Evolutionary conservation across 1,140 invertebrate genomes (phyloP).

Genomic region (Cyclina sinensis): DNA sequence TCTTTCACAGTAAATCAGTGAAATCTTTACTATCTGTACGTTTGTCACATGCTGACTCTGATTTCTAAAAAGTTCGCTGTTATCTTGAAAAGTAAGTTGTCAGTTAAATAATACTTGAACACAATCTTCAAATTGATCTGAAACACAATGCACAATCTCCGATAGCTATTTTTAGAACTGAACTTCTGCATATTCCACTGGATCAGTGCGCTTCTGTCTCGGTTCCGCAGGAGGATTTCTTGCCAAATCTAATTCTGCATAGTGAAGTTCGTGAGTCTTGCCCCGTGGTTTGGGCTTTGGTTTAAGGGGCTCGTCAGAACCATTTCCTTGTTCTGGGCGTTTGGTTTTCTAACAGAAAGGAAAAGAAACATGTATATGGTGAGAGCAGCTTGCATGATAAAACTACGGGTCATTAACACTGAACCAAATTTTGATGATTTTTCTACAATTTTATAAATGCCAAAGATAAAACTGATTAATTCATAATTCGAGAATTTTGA

Average conservation of each 20-base stretch:
- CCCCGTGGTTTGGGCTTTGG: constrained; percentile 30
- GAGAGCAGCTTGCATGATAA: not conserved
- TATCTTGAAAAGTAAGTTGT: too few relatives aligned
- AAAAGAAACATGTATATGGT: constrained; percentile 30
- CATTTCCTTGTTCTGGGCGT: not conserved
- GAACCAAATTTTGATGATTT: too few relatives aligned
- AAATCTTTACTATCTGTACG: too few relatives aligned
- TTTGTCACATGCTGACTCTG: too few relatives aligned
- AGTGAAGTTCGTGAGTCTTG: not conserved
- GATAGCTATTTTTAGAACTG: not conserved
- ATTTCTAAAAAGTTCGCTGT: too few relatives aligned
- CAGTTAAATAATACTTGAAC: too few relatives aligned
- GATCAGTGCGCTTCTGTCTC: not conserved
- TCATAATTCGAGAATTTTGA: too few relatives aligned
- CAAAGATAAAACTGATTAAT: not conserved
- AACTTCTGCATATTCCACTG: constrained; percentile 36
- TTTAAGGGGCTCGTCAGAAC: not conserved
- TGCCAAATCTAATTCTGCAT: constrained; percentile 42
- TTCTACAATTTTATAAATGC: too few relatives aligned
- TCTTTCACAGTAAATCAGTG: too few relatives aligned
- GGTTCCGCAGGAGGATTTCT: constrained; percentile 4
- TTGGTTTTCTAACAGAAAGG: constrained; percentile 23
- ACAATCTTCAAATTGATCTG: too few relatives aligned
- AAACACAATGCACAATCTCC: not conserved
- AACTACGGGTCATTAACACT: too few relatives aligned